Evolutionary conservation across 2,888 invertebrate genomes (phyloP), one percentile per base, ranked within the genome.

Genomic region (Limnephilus marmoratus): DNA sequence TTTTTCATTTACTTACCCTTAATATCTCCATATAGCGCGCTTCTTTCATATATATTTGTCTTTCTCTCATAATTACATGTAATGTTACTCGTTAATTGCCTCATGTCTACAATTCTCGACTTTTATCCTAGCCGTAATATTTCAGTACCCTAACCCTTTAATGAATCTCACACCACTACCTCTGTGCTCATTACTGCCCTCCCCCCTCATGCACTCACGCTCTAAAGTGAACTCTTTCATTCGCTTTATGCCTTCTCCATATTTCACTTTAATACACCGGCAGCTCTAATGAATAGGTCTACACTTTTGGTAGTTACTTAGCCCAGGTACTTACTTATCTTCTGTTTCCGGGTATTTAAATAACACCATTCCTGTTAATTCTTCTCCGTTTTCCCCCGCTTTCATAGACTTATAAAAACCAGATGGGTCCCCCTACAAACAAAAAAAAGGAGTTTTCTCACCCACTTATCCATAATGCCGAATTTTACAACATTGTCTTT

Each of bases 101-200:
- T n/a, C 0, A n/a, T 45, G 87, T 87, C 29, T 29, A 86, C 49
- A 87, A 53, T 37, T 87, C 68, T 87, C 87, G 68, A 12, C 13
- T 68, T 68, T 87, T 53, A 68, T 87, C 31, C 87, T 68, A 31
- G 3, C 87, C 68, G 87, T 34, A 24, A 34, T 87, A 53, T 87
- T 87, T 68, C 68, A 68, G 37, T 53, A 87, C 49, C 87, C 87
- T 53, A 87, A 87, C 87, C 87, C 87, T 87, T 87, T 68, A 87
- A 87, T 68, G 87, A 87, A 87, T 68, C 87, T 68, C 53, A 68
- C n/a, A 49, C 87, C 37, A 31, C 18, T 34, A 68, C 34, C 86
- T 68, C 4, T 34, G 87, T 31, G 87, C 87, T 87, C 87, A 87
- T 87, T 87, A 87, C 49, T 24, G 45, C n/a, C 34, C 37, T 2